These are phyloP conservation scores for Glomeris maerens DNA, from an alignment of 1,140 invertebrate genomes.

Conservation along the genomic window DNA sequence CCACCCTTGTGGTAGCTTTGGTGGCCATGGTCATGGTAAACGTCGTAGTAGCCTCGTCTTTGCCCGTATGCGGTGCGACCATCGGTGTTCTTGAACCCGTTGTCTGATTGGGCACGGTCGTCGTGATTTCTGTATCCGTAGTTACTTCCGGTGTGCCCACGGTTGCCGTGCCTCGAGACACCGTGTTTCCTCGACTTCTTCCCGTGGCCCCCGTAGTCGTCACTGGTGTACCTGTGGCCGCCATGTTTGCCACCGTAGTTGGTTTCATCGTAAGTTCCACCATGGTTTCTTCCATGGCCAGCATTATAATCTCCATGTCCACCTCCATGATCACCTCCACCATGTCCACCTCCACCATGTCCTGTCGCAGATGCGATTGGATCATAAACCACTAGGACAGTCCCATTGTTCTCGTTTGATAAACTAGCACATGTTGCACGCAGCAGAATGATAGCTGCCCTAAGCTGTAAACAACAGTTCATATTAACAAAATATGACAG, in stretches of 20 bases:
- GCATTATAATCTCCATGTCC: background rate
- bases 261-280: too few species aligned
- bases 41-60: background rate
- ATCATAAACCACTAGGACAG: too few species aligned
- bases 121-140: background rate
- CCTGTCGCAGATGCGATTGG: background rate
- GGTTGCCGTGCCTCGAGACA: background rate
- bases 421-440: too few species aligned
- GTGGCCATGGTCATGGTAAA: background rate
- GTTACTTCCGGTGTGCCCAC: background rate
- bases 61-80: background rate
- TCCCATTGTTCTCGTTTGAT: too few species aligned
- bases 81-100: background rate
- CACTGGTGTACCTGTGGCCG: background rate
- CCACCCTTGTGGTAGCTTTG: background rate
- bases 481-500: too few species aligned
- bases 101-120: background rate
- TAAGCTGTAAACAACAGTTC: too few species aligned
- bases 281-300: background rate
- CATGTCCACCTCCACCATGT: background rate
- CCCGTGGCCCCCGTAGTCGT: conserved; percentile 1
- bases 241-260: background rate
- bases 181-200: background rate
- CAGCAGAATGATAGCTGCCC: too few species aligned
- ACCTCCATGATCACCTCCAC: background rate